Percentiles rank a stretch among this genome's conserved stretches.
Evolutionary conservation across 2,113 vertebrate genomes (phyloP).

Genomic region (Ptyas mucosa): DNA sequence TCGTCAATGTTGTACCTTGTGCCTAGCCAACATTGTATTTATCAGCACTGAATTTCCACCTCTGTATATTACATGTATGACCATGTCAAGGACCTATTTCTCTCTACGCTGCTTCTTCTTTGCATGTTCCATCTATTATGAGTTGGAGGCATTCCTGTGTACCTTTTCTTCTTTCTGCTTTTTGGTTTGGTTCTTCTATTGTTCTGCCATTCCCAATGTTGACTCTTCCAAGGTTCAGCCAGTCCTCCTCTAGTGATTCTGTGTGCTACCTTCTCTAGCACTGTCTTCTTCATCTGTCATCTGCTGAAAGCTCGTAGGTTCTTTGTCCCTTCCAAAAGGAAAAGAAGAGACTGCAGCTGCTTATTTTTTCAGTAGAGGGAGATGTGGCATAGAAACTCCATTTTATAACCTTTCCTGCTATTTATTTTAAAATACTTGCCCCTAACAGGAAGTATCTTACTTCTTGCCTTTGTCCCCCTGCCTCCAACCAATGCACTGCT

Average conservation of each 20-base stretch:
- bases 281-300: neutral
- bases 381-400: neutral
- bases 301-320: neutral
- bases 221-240: neutral
- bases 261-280: neutral
- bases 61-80: neutral
- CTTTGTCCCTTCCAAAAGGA: neutral
- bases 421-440: neutral
- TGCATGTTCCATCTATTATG: neutral
- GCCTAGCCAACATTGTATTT: neutral
- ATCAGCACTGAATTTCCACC: neutral
- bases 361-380: neutral
- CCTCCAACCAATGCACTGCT: neutral
- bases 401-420: neutral
- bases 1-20: neutral
- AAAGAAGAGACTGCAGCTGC: neutral
- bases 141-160: neutral
- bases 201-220: neutral
- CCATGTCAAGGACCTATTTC: neutral
- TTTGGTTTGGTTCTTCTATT: neutral
- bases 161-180: neutral
- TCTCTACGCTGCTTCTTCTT: neutral
- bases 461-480: neutral
- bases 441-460: neutral
- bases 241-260: neutral